Base-by-base conservation (phyloP, 2,888 invertebrate species). In the Eledona agricola region DNA sequence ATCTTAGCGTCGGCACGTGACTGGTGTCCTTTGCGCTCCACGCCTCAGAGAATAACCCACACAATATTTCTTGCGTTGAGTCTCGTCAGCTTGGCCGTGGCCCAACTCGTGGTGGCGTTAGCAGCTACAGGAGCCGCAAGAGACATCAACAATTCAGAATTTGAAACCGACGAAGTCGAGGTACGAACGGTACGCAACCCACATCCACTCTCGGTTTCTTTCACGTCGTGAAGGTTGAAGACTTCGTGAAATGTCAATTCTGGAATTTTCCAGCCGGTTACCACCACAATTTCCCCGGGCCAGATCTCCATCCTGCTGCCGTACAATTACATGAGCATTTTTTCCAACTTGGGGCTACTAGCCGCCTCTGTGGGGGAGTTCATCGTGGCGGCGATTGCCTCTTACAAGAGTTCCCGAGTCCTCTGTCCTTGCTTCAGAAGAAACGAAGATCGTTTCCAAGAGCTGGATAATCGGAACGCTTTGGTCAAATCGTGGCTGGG, bases 31-130 rank as follows among this genome's bases (percentile, higher is more conserved):
- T 59, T 75, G 12, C 71, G 71, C 40, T 59, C 59, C 11, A 71
- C 80, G 74, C 66, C 80, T 74, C 76, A 81, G 77, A 69, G 80
- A 77, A 68, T 83, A 73, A 76, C 82, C 56, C 77, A 82, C 63
- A 85, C 85, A 4, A 81, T 83, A 29, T 86, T 85, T 74, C 73
- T 86, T 69, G 86, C 85, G 13, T 74, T 86, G 60, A 85, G 85
- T 55, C 73, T 85, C 72, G 75, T 84, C 56, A 77, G 83, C 68
- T 70, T 84, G 62, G 81, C 85, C 37, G 77, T 84, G 65, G 79
- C 85, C 49, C 79, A 86, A 78, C 75, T 84, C 64, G 78, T 85
- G 17, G 77, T 85, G 45, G 78, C 85, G 59, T 73, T 86, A 59
- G 79, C 83, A 75, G 72, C 82, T 77, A 70, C 83, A 77, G 70